phyloP scores from a whole-genome alignment of 2,113 vertebrate genomes.

The Platanista minor region DNA sequence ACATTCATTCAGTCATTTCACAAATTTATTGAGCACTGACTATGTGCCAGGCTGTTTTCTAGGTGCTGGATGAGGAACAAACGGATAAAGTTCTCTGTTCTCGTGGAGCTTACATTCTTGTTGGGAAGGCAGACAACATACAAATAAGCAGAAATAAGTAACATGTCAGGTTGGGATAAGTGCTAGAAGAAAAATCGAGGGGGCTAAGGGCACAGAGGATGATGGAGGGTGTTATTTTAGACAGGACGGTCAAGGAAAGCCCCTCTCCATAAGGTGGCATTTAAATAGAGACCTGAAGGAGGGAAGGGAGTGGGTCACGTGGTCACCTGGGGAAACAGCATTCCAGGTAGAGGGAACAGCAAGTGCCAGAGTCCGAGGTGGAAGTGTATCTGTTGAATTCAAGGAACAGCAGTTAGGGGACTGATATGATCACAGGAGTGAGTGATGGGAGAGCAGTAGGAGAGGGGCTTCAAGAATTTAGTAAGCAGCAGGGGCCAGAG shows the following conservation, averaged over 20 bases:
- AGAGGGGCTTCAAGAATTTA: not conserved
- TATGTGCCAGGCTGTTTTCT: not conserved
- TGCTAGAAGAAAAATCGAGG: not conserved
- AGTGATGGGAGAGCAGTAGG: not conserved
- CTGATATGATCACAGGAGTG: not conserved
- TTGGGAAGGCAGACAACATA: not conserved
- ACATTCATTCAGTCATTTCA: not conserved
- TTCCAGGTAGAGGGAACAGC: not conserved
- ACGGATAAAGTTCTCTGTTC: not conserved
- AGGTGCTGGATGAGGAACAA: not conserved
- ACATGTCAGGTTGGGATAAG: not conserved
- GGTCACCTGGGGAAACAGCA: not conserved
- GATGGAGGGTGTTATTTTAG: not conserved
- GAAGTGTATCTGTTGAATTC: not conserved
- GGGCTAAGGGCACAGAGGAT: not conserved
- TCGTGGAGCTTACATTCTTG: not conserved
- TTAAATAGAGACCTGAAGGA: not conserved
- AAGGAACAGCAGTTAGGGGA: not conserved
- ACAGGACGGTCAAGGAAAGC: not conserved
- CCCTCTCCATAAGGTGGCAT: not conserved
- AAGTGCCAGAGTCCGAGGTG: not conserved
- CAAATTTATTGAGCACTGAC: not conserved
- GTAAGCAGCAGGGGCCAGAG: too few species aligned
- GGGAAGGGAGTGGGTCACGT: not conserved
- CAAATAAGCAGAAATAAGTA: not conserved